Evolutionary conservation across 2,888 invertebrate genomes (phyloP).

Genomic region (Carcina quercana): DNA sequence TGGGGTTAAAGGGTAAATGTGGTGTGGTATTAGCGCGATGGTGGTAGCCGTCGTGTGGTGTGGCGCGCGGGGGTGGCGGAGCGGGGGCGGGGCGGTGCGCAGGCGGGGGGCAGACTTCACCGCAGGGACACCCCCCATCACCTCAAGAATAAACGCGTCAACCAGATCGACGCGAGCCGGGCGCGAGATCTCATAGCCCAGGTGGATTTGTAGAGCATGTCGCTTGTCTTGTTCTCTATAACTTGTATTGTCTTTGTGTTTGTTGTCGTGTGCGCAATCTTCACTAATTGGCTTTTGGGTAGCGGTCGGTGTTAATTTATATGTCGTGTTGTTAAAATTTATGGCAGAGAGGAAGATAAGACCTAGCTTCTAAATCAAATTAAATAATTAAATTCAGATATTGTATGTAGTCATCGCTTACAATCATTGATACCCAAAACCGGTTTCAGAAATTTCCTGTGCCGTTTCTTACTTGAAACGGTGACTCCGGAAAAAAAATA

Average conservation of each 20-base stretch:
- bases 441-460: too few relatives aligned
- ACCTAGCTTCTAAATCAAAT: too few relatives aligned
- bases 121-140: slow-evolving; percentile 99
- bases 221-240: neutral
- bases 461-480: too few relatives aligned
- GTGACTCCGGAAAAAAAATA: too few relatives aligned
- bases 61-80: slow-evolving; percentile 68
- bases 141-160: slow-evolving; percentile 96
- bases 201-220: too few relatives aligned
- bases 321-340: too few relatives aligned
- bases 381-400: too few relatives aligned
- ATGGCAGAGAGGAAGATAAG: too few relatives aligned
- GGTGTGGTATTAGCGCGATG: slow-evolving; percentile 33
- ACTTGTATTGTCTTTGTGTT: neutral
- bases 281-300: too few relatives aligned
- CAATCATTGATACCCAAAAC: too few relatives aligned
- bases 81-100: slow-evolving; percentile 39
- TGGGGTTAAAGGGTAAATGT: slow-evolving; percentile 2
- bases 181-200: slow-evolving; percentile 64
- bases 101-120: slow-evolving; percentile 80
- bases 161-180: slow-evolving; percentile 58
- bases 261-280: neutral
- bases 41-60: slow-evolving; percentile 57
- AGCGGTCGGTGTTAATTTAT: too few relatives aligned
- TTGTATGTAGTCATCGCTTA: too few relatives aligned